Base-by-base conservation (phyloP, 2,113 vertebrate species). In the Microcebus griseorufus region DNA sequence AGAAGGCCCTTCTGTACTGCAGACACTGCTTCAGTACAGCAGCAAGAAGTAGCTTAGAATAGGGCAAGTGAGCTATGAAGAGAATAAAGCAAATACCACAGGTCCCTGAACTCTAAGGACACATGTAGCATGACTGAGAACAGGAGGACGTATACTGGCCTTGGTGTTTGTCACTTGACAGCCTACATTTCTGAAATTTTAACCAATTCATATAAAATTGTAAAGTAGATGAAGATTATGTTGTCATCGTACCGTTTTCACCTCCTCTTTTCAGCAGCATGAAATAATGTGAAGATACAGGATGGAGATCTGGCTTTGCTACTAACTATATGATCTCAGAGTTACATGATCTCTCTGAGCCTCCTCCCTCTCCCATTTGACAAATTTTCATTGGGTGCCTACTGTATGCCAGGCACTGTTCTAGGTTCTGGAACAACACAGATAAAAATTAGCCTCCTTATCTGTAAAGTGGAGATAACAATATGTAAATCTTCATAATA, bases 141-240 rank as follows among this genome's bases (percentile, higher is more conserved):
- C 10, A 58, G n/a, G 42, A 86, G 51, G 37, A 25, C 14, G 2
- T 73, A 48, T 58, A 27, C 34, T 42, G 55, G 34, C 16, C 73
- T 65, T 78, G 16, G 22, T 83, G 42, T 72, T 76, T 45, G 13
- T 75, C 37, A 29, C 48, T 80, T 34, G 65, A 84, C 48, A 89
- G 64, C 12, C 85, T 55, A 18, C 34, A 48, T 88, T 79, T 89
- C 83, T 89, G 79, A 90, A 73, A 58, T 73, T 92, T 58, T 90
- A 73, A 58, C 82, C 34, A 62, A 25, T 89, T 90, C 64, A 23
- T 6, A 13, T 70, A 67, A 67, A 48, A 34, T 60, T 86, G 9
- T 70, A 93, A 90, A 81, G 17, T 45, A 81, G 27, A 42, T 84
- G 84, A 76, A 76, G 75, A 76, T 91, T 76, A 37, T 94, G 45